Evolutionary conservation across 2,797 vertebrate species (phyloP), one percentile per base, ranked within the genome.

Genomic region (Sebastes taczanowskii): DNA sequence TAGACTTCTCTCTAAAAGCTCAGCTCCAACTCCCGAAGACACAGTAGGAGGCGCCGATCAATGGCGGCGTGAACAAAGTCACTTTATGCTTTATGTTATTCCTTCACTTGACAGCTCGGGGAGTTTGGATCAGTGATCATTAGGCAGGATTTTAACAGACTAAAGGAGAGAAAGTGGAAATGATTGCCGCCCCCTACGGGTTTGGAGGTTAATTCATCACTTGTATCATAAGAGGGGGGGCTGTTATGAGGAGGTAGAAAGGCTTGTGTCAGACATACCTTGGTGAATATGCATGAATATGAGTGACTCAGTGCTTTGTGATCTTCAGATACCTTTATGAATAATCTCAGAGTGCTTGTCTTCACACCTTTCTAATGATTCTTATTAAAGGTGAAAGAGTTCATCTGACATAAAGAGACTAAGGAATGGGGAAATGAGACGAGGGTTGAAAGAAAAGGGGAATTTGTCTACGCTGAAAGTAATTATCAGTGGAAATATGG

Each of bases 81-180:
- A 16, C 66, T 80, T 29, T 18, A 25, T 55, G 30, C 67, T 59
- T 23, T n/a, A 49, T 49, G n/a, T 20, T 71, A 52, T 35, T 76
- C 25, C 53, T 52, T 32, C 11, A n/a, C 65, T 69, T 77, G 67
- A 78, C 62, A 64, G 66, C 73, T 74, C n/a, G n/a, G 66, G 68
- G 74, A 72, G 64, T 80, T 73, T 1, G 18, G 42, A 86, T 86
- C 81, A 71, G 85, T 79, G 80, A 75, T 73, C 62, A 46, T 25
- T 7, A 38, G 23, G 29, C 16, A 34, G 65, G 22, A 18, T 74
- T 42, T 46, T 18, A 56, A n/a, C 25, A 38, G 65, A 61, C n/a
- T 11, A 46, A 63, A 23, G 16, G 27, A 11, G 30, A 23, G 27
- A 11, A 56, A 52, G 38, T 64, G 35, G 32, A 66, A 71, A 29